These are phyloP conservation scores for Drosophila dives DNA, from an alignment of 2,888 invertebrate species.

Conservation along the genomic window DNA sequence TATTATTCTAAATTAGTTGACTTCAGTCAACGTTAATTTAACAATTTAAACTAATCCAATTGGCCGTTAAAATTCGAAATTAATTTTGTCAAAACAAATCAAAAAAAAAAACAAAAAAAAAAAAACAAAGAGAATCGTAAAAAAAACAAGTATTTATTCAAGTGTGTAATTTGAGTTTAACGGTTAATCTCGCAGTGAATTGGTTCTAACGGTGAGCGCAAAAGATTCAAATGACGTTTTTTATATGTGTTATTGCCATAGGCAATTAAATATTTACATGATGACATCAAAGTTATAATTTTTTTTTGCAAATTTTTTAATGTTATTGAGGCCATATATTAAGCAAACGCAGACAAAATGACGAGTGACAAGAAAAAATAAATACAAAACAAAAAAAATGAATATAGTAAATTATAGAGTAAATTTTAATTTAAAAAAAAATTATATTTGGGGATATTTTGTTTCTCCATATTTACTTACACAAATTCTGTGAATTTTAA, in stretches of 20 bases:
- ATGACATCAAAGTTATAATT: conserved; percentile 10
- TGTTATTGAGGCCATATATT: conserved; percentile 2
- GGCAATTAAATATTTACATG: conserved; percentile 8
- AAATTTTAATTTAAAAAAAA: neutral
- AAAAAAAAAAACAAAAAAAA: neutral
- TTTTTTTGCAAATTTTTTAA: conserved; percentile 33
- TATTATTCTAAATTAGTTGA: neutral
- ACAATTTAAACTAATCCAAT: neutral
- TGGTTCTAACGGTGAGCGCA: conserved; percentile 52
- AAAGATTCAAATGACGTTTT: conserved; percentile 38
- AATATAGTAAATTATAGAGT: conserved; percentile 14
- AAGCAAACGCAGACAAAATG: conserved; percentile 21
- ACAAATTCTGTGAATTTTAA: conserved; percentile 30
- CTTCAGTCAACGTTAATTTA: neutral
- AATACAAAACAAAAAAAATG: conserved; percentile 18
- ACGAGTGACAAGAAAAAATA: conserved; percentile 39
- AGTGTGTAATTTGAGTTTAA: conserved; percentile 45
- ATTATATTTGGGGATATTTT: neutral
- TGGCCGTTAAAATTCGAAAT: conserved; percentile 1
- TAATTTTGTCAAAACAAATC: neutral
- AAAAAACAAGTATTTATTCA: conserved; percentile 5
- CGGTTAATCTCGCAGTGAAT: conserved; percentile 48
- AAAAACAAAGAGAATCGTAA: neutral
- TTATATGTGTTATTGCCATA: conserved; percentile 17
- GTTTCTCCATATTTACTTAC: conserved; percentile 2